Evolutionary conservation across 2,888 invertebrate species (phyloP).

Genomic region (Auanema sp.): DNA sequence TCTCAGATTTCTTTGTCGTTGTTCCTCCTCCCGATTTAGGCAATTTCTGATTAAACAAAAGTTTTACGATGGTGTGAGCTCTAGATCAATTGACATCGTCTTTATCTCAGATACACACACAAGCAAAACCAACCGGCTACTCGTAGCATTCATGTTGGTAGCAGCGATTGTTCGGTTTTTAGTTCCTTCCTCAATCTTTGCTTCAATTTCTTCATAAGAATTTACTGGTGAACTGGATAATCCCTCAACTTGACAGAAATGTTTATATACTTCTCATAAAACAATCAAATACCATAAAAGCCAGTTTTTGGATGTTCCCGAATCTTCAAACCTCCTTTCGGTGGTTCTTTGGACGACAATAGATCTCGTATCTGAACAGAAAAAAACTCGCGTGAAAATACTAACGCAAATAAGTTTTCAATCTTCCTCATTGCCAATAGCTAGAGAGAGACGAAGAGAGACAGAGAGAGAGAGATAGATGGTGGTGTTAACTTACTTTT

Average conservation of each 20-base stretch:
- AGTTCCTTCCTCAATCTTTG: slow-evolving; percentile 70
- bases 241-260: slow-evolving; percentile 67
- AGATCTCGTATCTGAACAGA: slow-evolving; percentile 51
- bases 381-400: not conserved
- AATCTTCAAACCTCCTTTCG: slow-evolving; percentile 68
- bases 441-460: slow-evolving; percentile 65
- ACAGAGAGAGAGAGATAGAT: no score
- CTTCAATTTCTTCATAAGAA: slow-evolving; percentile 67
- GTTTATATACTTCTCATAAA: not conserved
- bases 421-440: not conserved
- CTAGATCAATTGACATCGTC: slow-evolving; percentile 46
- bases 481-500: slow-evolving; percentile 45
- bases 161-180: slow-evolving; percentile 70
- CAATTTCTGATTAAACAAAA: slow-evolving; percentile 69
- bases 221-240: slow-evolving; percentile 61
- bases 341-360: slow-evolving; percentile 49
- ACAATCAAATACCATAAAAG: slow-evolving; percentile 68
- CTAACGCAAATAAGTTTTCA: not conserved
- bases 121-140: slow-evolving; percentile 56
- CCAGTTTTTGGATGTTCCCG: slow-evolving; percentile 70
- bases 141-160: slow-evolving; percentile 71
- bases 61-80: slow-evolving; percentile 71
- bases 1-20: slow-evolving; percentile 67
- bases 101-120: not conserved
- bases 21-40: slow-evolving; percentile 67